Base-by-base conservation (phyloP, 2,113 vertebrate species). In the Illadopsis cleaveri region DNA sequence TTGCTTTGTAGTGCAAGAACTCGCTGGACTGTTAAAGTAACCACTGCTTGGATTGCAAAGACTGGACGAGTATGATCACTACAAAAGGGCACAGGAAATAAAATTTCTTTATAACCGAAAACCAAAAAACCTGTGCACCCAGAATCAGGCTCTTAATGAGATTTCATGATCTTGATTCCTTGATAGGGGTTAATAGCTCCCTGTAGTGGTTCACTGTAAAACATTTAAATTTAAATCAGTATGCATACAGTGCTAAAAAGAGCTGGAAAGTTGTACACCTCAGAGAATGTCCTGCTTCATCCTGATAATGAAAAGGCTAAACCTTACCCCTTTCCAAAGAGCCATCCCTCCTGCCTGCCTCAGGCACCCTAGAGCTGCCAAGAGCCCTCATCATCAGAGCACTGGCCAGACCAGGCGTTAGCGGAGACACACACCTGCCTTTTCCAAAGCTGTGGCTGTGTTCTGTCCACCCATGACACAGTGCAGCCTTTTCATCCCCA, bases 1-100 rank as follows among this genome's bases (percentile, higher is more conserved):
- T 93, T 86, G 64, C 51, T 91, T 95, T 88, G 47, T 37, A 75
- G 47, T 25, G 60, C 35, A 90, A 54, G 76, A 93, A 82, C 51
- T 94, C 24, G 1, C 56, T 78, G 76, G 44, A 68, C 28, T 93
- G 60, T 62, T 92, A 60, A 80, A 91, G 75, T 30, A 85, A 95
- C 78, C 6, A 20, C 37, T 83, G 45, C 22, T 20, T 0, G 0
- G 20, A 78, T 40, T 71, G 82, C 76, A 81, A 91, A 80, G 50
- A 4, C 51, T 70, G 12, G 4, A 78, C 11, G 4, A 78, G 40
- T 57, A 23, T 2, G 45, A 33, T 69, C 20, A 25, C 56, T 79
- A 11, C 2, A 5, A 68, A 93, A 23, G 9, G 31, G 28, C 20
- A 44, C 27, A 47, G 10, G 18, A 81, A 90, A 69, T 37, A 25